phyloP scores from a whole-genome alignment of 2,797 vertebrate species.

The Euphonia xanthogaster region DNA sequence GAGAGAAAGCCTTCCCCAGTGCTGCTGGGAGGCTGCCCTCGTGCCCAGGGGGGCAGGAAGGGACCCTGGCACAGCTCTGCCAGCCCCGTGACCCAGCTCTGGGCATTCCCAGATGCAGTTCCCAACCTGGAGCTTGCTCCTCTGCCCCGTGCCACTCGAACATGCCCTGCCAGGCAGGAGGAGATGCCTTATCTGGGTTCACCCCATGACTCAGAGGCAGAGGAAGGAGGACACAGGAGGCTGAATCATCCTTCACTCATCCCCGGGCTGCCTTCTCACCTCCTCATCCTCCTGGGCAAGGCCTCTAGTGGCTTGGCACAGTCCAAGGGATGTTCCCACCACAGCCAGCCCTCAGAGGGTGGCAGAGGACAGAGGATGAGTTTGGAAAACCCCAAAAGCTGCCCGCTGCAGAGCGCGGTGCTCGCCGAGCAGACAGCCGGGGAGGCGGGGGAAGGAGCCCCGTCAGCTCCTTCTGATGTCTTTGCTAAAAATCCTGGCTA shows the following conservation, averaged over 20 bases:
- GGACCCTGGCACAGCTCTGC: neutral
- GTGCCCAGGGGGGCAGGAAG: neutral
- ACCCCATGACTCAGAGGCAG: neutral
- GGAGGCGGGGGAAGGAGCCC: conserved; percentile 29
- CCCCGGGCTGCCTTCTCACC: neutral
- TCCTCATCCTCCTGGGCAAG: neutral
- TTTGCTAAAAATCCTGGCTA: conserved; percentile 83
- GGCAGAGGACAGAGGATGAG: neutral
- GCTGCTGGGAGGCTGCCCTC: neutral
- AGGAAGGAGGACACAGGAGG: neutral
- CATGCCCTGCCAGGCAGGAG: neutral
- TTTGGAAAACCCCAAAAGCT: neutral
- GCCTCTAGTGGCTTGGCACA: neutral
- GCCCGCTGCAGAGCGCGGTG: accelerated
- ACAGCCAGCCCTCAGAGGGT: accelerated
- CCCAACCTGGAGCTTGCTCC: neutral
- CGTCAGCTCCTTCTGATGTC: conserved; percentile 83
- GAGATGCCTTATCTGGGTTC: neutral
- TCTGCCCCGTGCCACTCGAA: neutral
- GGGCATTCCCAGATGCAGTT: neutral
- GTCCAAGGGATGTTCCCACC: neutral
- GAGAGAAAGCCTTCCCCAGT: neutral
- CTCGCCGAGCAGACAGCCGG: neutral
- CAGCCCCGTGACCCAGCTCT: accelerated
- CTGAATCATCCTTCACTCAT: neutral